These are phyloP conservation scores for Mythimna lalbum DNA, from an alignment of 2,888 invertebrate species.

Conservation along the genomic window DNA sequence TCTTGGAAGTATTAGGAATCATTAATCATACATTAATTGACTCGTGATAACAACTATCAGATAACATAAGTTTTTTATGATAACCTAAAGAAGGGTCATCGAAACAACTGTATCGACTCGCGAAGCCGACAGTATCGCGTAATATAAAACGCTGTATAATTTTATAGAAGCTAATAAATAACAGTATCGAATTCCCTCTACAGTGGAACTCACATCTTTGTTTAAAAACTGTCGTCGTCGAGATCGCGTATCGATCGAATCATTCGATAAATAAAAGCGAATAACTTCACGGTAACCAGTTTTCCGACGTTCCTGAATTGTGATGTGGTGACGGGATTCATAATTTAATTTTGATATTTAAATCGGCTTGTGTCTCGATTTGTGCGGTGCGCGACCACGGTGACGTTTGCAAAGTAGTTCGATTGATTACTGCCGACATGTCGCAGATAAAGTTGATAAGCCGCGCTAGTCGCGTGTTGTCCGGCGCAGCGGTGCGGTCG, in stretches of 20 bases:
- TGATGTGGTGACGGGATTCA: slow-evolving; percentile 8
- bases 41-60: slow-evolving; percentile 17
- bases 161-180: slow-evolving; percentile 19
- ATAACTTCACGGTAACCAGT: slow-evolving; percentile 44
- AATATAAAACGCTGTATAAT: slow-evolving; percentile 14
- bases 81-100: slow-evolving; percentile 52
- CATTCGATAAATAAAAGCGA: slow-evolving; percentile 31
- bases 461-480: slow-evolving; percentile 78
- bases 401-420: slow-evolving; percentile 72
- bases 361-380: slow-evolving; percentile 32
- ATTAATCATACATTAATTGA: background rate
- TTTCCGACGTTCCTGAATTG: slow-evolving; percentile 33
- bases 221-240: slow-evolving; percentile 54
- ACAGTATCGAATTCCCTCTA: slow-evolving; percentile 51
- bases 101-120: slow-evolving; percentile 15
- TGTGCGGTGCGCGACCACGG: slow-evolving; percentile 45
- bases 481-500: slow-evolving; percentile 69
- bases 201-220: slow-evolving; percentile 54
- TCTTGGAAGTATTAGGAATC: background rate
- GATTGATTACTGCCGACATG: slow-evolving; percentile 82
- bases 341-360: slow-evolving; percentile 29
- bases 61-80: slow-evolving; percentile 17
- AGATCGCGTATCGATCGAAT: slow-evolving; percentile 54
- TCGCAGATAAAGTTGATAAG: slow-evolving; percentile 81
- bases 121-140: slow-evolving; percentile 12